These are phyloP conservation scores for Drosophila repletoides DNA, from an alignment of 1,140 invertebrate species.

Conservation along the genomic window DNA sequence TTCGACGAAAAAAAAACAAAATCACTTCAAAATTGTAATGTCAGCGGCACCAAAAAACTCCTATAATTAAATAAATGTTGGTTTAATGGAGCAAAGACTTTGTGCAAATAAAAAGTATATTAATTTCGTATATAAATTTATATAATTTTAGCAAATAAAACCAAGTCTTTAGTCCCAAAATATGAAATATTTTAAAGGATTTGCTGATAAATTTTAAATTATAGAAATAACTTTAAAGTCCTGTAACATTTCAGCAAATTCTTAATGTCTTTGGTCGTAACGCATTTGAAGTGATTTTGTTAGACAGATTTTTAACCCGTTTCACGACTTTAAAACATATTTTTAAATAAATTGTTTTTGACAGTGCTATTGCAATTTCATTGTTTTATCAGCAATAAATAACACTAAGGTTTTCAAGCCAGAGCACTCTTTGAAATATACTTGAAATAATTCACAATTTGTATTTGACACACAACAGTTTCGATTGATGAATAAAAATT, in stretches of 20 bases:
- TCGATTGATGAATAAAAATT: constrained; percentile 10
- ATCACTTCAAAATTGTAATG: constrained; percentile 58
- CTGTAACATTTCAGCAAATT: neutral
- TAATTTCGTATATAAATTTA: neutral
- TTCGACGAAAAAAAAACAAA: constrained; percentile 44
- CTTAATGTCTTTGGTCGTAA: neutral
- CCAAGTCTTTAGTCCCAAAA: neutral
- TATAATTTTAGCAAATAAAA: neutral
- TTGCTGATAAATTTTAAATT: too few species aligned
- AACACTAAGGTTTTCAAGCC: constrained; percentile 10
- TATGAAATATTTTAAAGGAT: neutral
- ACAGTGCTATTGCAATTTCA: too few species aligned
- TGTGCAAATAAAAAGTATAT: constrained; percentile 3
- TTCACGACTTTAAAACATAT: too few species aligned
- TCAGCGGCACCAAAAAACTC: neutral
- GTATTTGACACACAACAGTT: constrained; percentile 31
- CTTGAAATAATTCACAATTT: constrained; percentile 11
- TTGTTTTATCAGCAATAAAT: too few species aligned
- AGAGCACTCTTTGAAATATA: constrained; percentile 5
- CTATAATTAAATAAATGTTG: constrained; percentile 23
- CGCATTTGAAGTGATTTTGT: constrained; percentile 49
- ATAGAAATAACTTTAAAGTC: too few species aligned
- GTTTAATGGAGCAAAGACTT: constrained; percentile 11
- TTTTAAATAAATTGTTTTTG: too few species aligned
- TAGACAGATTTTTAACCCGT: neutral